These are phyloP conservation scores for Meteorus cinctellus DNA, from an alignment of 2,888 invertebrate genomes.

Conservation along the genomic window DNA sequence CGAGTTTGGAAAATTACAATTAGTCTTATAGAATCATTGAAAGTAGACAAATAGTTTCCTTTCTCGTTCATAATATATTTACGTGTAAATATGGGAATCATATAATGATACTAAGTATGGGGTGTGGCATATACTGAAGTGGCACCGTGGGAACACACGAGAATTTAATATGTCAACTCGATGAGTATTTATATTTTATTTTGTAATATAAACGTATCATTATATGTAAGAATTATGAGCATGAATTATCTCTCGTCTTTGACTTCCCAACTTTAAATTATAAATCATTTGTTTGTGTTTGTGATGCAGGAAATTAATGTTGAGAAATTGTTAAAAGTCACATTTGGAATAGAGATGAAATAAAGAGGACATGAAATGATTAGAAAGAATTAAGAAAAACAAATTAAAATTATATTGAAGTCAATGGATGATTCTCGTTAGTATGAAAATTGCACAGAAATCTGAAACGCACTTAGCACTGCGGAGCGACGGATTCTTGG, in stretches of 20 bases:
- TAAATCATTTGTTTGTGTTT: neutral
- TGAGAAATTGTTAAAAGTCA: neutral
- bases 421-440: conserved; percentile 12
- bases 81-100: conserved; percentile 5
- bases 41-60: conserved; percentile 4
- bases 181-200: neutral
- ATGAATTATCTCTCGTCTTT: neutral
- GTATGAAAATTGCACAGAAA: conserved; percentile 11
- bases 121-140: conserved; percentile 14
- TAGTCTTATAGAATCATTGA: neutral
- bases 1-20: conserved; percentile 11
- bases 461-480: conserved; percentile 4
- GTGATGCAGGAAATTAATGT: neutral
- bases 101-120: neutral
- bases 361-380: neutral
- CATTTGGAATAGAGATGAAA: neutral
- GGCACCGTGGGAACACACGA: neutral
- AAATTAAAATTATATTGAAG: conserved; percentile 4
- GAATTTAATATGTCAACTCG: neutral
- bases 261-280: neutral
- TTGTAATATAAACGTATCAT: neutral
- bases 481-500: neutral
- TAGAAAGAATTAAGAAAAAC: too few relatives aligned
- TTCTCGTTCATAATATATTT: conserved; percentile 11
- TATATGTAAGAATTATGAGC: neutral